phyloP scores from a whole-genome alignment of 2,113 vertebrate genomes.

The Ctenomys sociabilis region DNA sequence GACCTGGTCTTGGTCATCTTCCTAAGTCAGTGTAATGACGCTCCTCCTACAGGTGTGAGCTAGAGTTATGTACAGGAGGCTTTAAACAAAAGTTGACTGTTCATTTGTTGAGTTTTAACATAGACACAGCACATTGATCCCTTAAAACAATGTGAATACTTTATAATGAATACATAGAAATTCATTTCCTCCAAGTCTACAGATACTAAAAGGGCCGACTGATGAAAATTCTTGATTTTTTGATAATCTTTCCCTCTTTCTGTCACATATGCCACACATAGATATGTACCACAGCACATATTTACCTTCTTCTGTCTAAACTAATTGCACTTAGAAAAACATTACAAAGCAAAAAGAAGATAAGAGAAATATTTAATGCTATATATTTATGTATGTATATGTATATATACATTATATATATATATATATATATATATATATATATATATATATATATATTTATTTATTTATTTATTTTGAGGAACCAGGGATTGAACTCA shows the following conservation, averaged over 20 bases:
- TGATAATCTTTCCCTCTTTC: not conserved
- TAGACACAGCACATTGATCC: not conserved
- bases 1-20: not conserved
- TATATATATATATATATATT: too few relatives aligned
- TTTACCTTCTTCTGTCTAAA: not conserved
- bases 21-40: not conserved
- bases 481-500: too few relatives aligned
- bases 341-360: not conserved
- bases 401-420: too few relatives aligned
- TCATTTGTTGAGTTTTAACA: not conserved
- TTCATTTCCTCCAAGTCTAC: not conserved
- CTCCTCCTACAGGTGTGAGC: not conserved
- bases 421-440: too few relatives aligned
- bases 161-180: not conserved
- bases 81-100: not conserved
- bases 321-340: not conserved
- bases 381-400: too few relatives aligned
- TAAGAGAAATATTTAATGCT: not conserved
- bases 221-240: not conserved
- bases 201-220: not conserved
- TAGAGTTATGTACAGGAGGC: not conserved
- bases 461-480: too few relatives aligned
- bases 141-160: not conserved
- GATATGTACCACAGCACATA: not conserved
- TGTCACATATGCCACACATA: not conserved